Evolutionary conservation across 2,797 vertebrate species (phyloP), one percentile per base, ranked within the genome.

Genomic region (Orientallactaga sibirica): DNA sequence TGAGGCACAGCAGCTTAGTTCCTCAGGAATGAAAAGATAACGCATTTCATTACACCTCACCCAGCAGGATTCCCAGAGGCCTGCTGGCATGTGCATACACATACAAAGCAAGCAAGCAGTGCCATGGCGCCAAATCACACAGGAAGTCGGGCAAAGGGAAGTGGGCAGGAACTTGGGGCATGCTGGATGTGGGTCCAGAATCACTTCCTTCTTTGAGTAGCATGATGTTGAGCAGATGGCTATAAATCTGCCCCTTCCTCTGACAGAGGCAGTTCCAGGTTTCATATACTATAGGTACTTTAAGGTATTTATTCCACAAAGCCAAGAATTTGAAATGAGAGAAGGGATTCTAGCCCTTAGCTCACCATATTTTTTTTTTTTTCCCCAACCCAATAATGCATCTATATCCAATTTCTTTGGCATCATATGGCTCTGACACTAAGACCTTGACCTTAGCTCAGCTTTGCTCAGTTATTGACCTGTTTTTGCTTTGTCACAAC

Each of bases 71-170:
- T 48, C 78, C 70, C 58, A 75, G 66, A 48, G 52, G 88, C 71
- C 83, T 64, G 14, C 33, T 82, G 70, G 92, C 94, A 80, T 88
- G 92, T 88, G 75, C 66, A 25, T 75, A 67, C 92, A 91, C 25
- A 93, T 55, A 86, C 78, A 7, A 80, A 92, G 93, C 86, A 90
- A 25, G 86, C 79, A 82, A 6, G 43, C 76, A 76, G 76, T 43
- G 33, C 0, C 14, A 88, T 62, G 61, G 66, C 22, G 90, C 78
- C 52, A 0, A n/a, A 33, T 91, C 90, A 58, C 86, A 37, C 4
- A 1, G 2, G 37, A 11, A 2, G 29, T 70, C 78, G 79, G 0
- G 1, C 12, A 88, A 27, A 64, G 0, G 1, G 71, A 0, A n/a
- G 52, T 66, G 18, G 61, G 24, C 22, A 55, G 85, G 48, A 15